A percentile compares a stretch with the other conserved stretches of the same genome.
phyloP scores from a whole-genome alignment of 1,140 invertebrate species.

The Hyles vespertilio region DNA sequence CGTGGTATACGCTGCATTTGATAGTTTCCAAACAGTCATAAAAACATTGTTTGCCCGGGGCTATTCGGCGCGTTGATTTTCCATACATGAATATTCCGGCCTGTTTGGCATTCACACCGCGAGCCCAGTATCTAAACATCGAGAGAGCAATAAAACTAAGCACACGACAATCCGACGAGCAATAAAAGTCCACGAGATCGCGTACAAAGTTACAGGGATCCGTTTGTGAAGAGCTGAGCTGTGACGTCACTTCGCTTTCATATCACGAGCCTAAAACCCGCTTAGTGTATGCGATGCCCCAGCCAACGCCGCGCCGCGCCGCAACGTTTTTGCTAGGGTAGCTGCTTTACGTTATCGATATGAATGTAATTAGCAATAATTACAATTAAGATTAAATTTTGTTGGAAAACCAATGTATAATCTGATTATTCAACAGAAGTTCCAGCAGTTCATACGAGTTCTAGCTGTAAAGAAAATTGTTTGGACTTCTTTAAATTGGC shows the following conservation, averaged over 20 bases:
- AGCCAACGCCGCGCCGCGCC: slow-evolving; percentile 17
- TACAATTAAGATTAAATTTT: too few relatives aligned
- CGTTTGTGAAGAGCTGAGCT: slow-evolving; percentile 33
- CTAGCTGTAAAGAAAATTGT: too few relatives aligned
- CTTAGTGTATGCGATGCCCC: slow-evolving; percentile 28
- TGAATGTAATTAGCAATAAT: neutral
- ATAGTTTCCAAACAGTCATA: slow-evolving; percentile 47
- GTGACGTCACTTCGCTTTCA: slow-evolving; percentile 71
- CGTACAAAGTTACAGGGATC: slow-evolving; percentile 33
- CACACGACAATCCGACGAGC: slow-evolving; percentile 56
- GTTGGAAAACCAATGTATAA: too few relatives aligned
- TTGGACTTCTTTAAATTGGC: too few relatives aligned
- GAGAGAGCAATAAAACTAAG: slow-evolving; percentile 69
- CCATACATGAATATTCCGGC: slow-evolving; percentile 59
- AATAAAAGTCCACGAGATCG: slow-evolving; percentile 56
- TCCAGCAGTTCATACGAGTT: too few relatives aligned
- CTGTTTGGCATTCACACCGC: slow-evolving; percentile 50
- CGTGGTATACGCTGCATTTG: slow-evolving; percentile 5
- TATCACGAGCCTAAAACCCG: slow-evolving; percentile 60
- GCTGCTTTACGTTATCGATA: slow-evolving; percentile 20
- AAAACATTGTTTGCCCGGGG: slow-evolving; percentile 27
- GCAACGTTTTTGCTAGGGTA: slow-evolving; percentile 23
- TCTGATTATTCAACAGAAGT: too few relatives aligned
- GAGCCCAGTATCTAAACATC: slow-evolving; percentile 50
- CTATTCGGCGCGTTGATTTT: slow-evolving; percentile 36